phyloP scores from a whole-genome alignment of 2,888 invertebrate species.

The Watsonalla binaria region DNA sequence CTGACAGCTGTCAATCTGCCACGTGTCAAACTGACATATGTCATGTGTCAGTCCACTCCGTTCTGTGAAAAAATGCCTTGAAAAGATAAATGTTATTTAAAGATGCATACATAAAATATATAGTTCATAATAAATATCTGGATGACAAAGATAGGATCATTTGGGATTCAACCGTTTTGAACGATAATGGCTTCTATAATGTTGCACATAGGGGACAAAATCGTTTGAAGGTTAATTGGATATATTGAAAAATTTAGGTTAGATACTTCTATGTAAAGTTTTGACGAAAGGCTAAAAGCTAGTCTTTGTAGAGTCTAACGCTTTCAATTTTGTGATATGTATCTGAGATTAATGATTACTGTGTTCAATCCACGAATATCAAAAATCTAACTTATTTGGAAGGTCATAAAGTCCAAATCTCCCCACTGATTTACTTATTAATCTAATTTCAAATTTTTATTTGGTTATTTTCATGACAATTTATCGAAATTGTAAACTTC shows the following conservation, averaged over 20 bases:
- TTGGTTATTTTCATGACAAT: not conserved
- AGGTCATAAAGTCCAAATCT: too few relatives aligned
- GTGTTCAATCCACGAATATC: not conserved
- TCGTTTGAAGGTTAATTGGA: conserved; percentile 10
- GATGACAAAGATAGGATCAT: not conserved
- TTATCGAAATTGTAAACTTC: not conserved
- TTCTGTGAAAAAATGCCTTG: conserved; percentile 33
- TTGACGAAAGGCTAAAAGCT: conserved; percentile 12
- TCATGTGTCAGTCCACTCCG: conserved; percentile 20
- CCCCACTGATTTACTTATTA: not conserved
- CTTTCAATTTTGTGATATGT: conserved; percentile 1
- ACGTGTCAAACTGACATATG: not conserved
- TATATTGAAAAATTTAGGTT: conserved; percentile 32
- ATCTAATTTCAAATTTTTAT: not conserved
- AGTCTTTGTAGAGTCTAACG: not conserved
- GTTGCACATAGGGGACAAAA: conserved; percentile 3
- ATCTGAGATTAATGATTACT: not conserved
- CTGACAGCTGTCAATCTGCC: not conserved
- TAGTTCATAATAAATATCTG: conserved; percentile 19
- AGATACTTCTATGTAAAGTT: conserved; percentile 20
- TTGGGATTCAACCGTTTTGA: not conserved
- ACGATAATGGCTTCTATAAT: not conserved
- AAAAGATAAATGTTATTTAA: conserved; percentile 12
- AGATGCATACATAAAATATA: conserved; percentile 18
- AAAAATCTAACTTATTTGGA: too few relatives aligned